These are phyloP conservation scores for Epizoanthus rinbou DNA, from an alignment of 92 coral and sea anemone species.

Conservation along the genomic window DNA sequence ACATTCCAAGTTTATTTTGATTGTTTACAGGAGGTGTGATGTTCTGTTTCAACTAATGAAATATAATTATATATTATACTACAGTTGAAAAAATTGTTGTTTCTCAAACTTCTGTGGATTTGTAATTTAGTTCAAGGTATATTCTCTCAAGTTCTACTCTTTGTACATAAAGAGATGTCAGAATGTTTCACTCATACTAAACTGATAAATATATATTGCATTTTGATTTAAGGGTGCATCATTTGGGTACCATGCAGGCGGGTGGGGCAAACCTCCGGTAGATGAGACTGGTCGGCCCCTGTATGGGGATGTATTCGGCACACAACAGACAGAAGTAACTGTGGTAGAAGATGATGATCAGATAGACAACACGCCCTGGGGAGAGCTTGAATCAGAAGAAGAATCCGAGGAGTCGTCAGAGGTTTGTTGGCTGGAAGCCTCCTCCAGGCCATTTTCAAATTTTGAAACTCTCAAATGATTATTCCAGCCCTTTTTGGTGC, in stretches of 20 bases:
- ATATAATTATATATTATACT: too few species aligned
- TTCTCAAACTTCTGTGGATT: too few species aligned
- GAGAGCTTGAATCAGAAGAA: conserved; percentile 96
- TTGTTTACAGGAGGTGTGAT: too few species aligned
- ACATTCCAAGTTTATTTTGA: too few species aligned
- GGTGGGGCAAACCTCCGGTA: conserved; percentile 99
- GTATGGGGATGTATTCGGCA: conserved; percentile 97
- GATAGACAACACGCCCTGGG: conserved; percentile 87
- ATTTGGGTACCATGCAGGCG: conserved; percentile 99
- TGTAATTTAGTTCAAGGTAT: too few species aligned
- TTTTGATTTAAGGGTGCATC: conserved; percentile 77
- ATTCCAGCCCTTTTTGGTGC: too few species aligned
- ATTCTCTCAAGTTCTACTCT: background rate
- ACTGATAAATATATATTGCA: background rate
- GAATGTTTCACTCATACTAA: background rate
- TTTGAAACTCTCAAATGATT: too few species aligned
- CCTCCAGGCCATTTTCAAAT: too few species aligned
- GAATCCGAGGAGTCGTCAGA: conserved; percentile 94
- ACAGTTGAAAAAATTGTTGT: too few species aligned
- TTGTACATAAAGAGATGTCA: background rate
- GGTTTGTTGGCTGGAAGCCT: conserved; percentile 48
- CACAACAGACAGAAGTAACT: conserved; percentile 74
- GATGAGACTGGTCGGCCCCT: conserved; percentile 97
- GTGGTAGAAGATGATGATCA: conserved; percentile 89
- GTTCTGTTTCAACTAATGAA: too few species aligned